A percentile compares a stretch with the other conserved stretches of the same genome.
Evolutionary conservation across 2,113 vertebrate genomes (phyloP).

Genomic region (Varanus komodoensis): DNA sequence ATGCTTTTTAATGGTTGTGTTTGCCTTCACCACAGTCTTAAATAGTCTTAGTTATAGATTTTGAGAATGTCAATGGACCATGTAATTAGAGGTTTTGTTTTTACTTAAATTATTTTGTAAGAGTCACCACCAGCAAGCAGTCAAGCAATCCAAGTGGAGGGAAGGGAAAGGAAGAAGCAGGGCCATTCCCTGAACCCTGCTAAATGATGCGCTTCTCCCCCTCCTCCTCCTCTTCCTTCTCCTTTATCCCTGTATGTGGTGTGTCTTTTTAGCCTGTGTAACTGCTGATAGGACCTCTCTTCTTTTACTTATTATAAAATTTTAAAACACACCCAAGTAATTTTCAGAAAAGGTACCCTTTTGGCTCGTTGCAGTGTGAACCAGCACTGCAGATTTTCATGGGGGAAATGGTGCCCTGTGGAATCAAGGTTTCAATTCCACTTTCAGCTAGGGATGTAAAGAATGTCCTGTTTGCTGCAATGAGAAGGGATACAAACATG

Average conservation of each 20-base stretch:
- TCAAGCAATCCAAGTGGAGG: no score
- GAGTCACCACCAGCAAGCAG: no score
- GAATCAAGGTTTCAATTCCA: neutral
- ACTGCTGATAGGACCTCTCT: neutral
- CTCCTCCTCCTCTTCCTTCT: no score
- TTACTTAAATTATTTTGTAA: conserved; percentile 40
- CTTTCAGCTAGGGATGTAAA: neutral
- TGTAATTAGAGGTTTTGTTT: conserved; percentile 45
- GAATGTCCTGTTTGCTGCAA: no score
- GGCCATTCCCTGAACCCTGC: no score
- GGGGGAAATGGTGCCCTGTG: neutral
- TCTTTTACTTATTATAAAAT: neutral
- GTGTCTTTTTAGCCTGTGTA: no score
- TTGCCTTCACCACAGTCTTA: conserved; percentile 7
- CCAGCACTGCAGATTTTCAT: neutral
- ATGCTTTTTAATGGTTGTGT: conserved; percentile 19
- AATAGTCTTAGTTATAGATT: conserved; percentile 40
- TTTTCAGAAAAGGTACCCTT: neutral
- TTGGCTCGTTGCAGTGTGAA: neutral
- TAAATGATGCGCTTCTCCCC: no score
- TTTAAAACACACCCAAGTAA: neutral
- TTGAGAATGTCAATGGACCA: conserved; percentile 37
- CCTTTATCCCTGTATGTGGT: no score
- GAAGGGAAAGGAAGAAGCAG: no score
- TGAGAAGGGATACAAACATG: no score